Percentiles rank a stretch among this genome's conserved stretches.
These are phyloP conservation scores for Helostoma temminkii DNA, from an alignment of 2,797 vertebrate species.

Conservation along the genomic window DNA sequence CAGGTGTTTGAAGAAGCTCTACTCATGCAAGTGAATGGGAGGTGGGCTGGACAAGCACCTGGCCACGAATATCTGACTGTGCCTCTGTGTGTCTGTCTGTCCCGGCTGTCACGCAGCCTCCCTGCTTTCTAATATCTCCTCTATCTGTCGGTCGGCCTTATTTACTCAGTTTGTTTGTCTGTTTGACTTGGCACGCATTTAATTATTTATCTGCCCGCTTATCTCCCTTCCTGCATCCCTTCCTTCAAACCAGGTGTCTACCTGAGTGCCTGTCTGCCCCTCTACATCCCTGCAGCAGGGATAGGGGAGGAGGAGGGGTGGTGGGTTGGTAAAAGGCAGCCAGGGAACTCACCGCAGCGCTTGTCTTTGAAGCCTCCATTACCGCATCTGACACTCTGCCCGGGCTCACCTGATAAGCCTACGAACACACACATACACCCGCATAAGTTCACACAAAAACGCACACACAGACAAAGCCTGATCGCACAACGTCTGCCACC, in stretches of 20 bases:
- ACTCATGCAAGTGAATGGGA: conserved; percentile 72
- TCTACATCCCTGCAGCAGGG: conserved; percentile 30
- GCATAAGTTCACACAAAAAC: conserved; percentile 72
- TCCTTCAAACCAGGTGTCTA: conserved; percentile 52
- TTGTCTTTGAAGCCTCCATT: conserved; percentile 89
- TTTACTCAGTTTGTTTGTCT: conserved; percentile 48
- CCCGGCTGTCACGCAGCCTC: conserved; percentile 13
- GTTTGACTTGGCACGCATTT: conserved; percentile 52
- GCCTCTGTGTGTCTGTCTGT: conserved; percentile 15
- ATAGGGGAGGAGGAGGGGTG: conserved; percentile 19
- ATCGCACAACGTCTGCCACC: conserved; percentile 43
- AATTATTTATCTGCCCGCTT: conserved; percentile 54
- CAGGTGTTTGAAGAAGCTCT: conserved; percentile 68
- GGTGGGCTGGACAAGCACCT: conserved; percentile 64
- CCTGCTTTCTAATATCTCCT: conserved; percentile 30
- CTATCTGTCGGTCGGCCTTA: conserved; percentile 43
- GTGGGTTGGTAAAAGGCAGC: conserved; percentile 72
- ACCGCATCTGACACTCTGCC: conserved; percentile 88
- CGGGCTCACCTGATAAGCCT: conserved; percentile 89
- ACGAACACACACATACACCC: conserved; percentile 82
- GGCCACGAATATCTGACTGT: conserved; percentile 44
- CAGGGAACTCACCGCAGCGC: conserved; percentile 87
- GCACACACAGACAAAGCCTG: conserved; percentile 67
- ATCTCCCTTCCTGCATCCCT: conserved; percentile 34
- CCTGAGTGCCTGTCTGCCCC: conserved; percentile 49